Evolutionary conservation across 2,113 vertebrate genomes (phyloP).

Genomic region (Chauna torquata): DNA sequence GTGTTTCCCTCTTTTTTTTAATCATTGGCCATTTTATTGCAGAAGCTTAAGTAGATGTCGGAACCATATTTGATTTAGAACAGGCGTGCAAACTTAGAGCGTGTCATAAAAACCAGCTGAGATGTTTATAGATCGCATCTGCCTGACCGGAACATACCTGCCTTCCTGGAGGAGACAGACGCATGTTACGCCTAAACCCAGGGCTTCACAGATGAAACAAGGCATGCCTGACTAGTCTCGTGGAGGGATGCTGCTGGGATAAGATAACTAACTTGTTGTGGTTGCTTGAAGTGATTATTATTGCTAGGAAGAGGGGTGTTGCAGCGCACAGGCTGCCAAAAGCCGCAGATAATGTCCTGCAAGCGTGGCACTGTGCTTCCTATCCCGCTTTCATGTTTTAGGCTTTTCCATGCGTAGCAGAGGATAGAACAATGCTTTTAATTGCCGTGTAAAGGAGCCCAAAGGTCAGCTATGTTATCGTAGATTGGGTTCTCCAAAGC

Average conservation of each 20-base stretch:
- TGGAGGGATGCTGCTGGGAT: neutral
- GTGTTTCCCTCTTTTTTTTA: neutral
- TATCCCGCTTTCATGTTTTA: accelerated
- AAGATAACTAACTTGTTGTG: neutral
- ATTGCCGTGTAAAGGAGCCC: neutral
- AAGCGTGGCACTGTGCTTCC: accelerated
- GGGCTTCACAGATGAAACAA: neutral
- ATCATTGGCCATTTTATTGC: neutral
- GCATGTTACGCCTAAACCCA: neutral
- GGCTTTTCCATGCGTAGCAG: neutral
- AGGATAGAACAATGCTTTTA: neutral
- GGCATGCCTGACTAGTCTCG: neutral
- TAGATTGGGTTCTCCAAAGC: neutral
- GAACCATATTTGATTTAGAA: neutral
- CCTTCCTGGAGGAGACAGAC: neutral
- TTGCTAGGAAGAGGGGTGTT: neutral
- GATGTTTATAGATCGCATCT: neutral
- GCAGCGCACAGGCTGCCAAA: neutral
- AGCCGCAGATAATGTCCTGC: neutral
- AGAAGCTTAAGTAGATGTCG: neutral
- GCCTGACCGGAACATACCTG: neutral
- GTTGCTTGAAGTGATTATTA: neutral
- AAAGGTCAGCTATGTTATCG: neutral
- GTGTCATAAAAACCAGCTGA: neutral
- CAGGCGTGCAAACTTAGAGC: neutral